Conservation (phyloP, 2,888 invertebrate genomes). For the Chaetoderma sp. region DNA sequence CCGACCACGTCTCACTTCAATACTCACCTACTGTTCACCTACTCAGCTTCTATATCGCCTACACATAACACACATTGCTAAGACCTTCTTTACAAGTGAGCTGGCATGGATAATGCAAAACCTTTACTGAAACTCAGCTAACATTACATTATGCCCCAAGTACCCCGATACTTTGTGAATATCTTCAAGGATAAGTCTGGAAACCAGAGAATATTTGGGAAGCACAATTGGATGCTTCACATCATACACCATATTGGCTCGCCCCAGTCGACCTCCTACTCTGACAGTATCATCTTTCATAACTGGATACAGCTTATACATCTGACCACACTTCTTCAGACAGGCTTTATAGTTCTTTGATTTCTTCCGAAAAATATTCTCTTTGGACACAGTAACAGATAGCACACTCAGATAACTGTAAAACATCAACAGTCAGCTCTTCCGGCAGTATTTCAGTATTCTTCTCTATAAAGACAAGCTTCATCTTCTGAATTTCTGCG, state of each 20-base stretch:
- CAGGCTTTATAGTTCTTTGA: too few species aligned
- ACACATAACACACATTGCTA: neutral
- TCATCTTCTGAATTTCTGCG: too few species aligned
- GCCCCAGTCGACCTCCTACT: constrained; percentile 17
- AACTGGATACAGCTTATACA: neutral
- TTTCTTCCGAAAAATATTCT: too few species aligned
- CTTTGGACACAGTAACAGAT: too few species aligned
- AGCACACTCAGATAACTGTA: too few species aligned
- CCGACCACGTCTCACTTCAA: constrained; percentile 6
- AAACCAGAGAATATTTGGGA: neutral
- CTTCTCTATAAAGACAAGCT: too few species aligned
- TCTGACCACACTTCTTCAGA: too few species aligned
- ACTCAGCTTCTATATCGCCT: neutral
- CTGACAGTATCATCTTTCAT: constrained; percentile 1
- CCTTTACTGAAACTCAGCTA: neutral
- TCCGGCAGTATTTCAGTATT: too few species aligned
- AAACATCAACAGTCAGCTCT: too few species aligned
- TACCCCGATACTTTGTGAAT: neutral
- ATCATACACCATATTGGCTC: neutral
- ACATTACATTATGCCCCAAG: neutral
- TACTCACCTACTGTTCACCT: neutral
- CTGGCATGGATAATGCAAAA: neutral
- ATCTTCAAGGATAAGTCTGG: neutral
- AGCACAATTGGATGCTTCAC: constrained; percentile 9
- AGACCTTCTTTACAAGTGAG: neutral